Conservation (phyloP, 2,888 invertebrate genomes). For the Listrodromus nycthemerus region DNA sequence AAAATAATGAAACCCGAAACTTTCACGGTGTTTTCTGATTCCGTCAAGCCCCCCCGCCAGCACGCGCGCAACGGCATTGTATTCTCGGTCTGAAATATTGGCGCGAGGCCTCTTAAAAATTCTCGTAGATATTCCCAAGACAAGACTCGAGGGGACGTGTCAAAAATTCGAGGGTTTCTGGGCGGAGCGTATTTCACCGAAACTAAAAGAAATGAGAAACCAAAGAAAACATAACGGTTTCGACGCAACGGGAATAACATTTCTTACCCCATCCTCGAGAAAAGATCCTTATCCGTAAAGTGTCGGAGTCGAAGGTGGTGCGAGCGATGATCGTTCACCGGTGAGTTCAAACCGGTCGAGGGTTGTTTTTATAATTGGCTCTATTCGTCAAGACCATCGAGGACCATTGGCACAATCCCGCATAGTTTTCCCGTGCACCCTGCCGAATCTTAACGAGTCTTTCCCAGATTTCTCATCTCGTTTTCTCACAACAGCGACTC, state of each 20-base stretch:
- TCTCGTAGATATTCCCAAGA: conserved; percentile 21
- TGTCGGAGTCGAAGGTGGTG: conserved; percentile 61
- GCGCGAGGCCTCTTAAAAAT: conserved; percentile 38
- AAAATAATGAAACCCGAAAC: conserved; percentile 13
- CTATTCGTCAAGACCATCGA: conserved; percentile 1
- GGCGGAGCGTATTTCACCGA: neutral
- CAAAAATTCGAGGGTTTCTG: conserved; percentile 57
- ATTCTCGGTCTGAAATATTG: conserved; percentile 27
- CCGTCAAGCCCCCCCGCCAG: conserved; percentile 20
- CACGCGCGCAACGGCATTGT: conserved; percentile 12
- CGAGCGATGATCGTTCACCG: conserved; percentile 71
- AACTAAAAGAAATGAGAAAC: conserved; percentile 34
- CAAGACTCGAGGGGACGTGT: conserved; percentile 52
- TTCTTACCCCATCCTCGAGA: conserved; percentile 29
- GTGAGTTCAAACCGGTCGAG: conserved; percentile 65
- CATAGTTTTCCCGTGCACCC: conserved; percentile 62
- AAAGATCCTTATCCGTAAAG: conserved; percentile 73
- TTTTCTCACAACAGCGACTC: conserved; percentile 2
- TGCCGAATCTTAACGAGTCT: conserved; percentile 69
- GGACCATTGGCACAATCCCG: conserved; percentile 26
- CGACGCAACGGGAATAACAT: conserved; percentile 19
- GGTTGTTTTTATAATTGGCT: conserved; percentile 72
- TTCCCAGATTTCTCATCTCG: conserved; percentile 62
- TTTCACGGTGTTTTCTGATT: neutral
- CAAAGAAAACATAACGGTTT: conserved; percentile 41